These are phyloP conservation scores for Pseudopodoces humilis DNA, from an alignment of 2,113 vertebrate species.

Conservation along the genomic window DNA sequence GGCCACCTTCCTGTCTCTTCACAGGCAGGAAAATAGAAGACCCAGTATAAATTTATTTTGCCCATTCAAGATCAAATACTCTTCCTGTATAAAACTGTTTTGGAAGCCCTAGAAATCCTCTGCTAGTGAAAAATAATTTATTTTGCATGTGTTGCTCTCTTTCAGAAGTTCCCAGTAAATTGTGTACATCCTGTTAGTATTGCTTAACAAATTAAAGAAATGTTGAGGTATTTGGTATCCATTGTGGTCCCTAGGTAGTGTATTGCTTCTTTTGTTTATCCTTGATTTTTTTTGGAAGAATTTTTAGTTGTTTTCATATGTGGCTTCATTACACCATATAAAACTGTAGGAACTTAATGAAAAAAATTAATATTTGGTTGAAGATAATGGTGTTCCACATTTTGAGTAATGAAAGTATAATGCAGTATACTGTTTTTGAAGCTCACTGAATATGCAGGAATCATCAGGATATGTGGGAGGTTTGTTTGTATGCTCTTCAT, in stretches of 20 bases:
- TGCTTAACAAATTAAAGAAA: background rate
- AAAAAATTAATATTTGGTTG: background rate
- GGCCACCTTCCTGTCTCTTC: background rate
- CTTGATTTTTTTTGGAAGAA: background rate
- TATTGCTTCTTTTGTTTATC: background rate
- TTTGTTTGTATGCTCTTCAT: background rate
- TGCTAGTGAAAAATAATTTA: background rate
- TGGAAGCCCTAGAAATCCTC: background rate
- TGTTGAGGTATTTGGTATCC: background rate
- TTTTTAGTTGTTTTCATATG: background rate
- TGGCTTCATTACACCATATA: background rate
- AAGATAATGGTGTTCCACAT: background rate
- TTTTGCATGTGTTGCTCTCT: background rate
- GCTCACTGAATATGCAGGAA: background rate
- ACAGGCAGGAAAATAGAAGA: background rate
- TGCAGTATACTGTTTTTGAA: background rate
- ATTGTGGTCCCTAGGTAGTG: background rate
- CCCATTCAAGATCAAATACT: background rate
- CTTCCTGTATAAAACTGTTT: background rate
- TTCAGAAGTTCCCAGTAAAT: background rate
- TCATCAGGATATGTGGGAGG: background rate
- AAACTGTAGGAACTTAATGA: background rate
- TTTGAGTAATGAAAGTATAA: background rate
- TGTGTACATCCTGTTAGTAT: background rate
- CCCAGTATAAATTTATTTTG: rapidly evolving